Conservation (phyloP, 2,888 invertebrate species). For the Nycteola revayana region DNA sequence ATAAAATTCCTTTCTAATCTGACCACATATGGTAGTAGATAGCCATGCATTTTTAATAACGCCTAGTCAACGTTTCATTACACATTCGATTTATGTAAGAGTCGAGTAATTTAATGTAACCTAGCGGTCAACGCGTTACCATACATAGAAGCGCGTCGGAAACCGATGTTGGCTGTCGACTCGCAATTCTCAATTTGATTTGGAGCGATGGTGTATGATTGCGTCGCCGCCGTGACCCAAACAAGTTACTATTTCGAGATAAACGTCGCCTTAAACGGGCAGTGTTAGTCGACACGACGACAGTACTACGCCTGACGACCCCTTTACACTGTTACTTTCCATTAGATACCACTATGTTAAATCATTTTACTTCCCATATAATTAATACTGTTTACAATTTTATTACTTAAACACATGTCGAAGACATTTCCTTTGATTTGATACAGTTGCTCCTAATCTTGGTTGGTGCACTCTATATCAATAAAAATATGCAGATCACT, state of each 20-base stretch:
- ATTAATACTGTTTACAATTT: conserved; percentile 20
- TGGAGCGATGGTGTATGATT: conserved; percentile 69
- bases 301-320: conserved; percentile 40
- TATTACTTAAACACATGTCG: too few species aligned
- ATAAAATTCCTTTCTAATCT: conserved; percentile 39
- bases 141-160: conserved; percentile 23
- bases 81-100: conserved; percentile 16
- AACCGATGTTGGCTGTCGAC: conserved; percentile 24
- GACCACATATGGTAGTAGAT: conserved; percentile 32
- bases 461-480: too few species aligned
- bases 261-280: conserved; percentile 75
- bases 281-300: conserved; percentile 47
- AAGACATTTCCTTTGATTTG: too few species aligned
- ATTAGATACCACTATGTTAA: conserved; percentile 49
- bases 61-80: conserved; percentile 31
- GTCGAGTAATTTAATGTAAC: conserved; percentile 22
- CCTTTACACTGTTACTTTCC: conserved; percentile 50
- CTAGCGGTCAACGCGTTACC: conserved; percentile 10
- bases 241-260: conserved; percentile 80
- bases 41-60: conserved; percentile 33
- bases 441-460: too few species aligned
- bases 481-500: too few species aligned
- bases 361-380: conserved; percentile 21
- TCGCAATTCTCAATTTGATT: conserved; percentile 60
- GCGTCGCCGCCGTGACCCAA: conserved; percentile 69